Conservation (phyloP, 2,888 invertebrate genomes). For the Nomada hirtipes region DNA sequence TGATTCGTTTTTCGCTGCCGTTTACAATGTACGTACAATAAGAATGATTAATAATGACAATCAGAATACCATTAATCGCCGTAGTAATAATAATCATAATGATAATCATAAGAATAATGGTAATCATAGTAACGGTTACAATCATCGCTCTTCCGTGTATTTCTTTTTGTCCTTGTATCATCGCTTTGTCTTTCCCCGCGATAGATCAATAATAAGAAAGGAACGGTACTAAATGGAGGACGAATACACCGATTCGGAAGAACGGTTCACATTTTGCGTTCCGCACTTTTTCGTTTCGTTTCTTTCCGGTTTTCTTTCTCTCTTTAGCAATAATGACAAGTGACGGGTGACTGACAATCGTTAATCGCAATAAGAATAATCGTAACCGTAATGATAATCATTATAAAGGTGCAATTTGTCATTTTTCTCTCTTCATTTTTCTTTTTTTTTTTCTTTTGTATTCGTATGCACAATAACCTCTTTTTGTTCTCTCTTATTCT, state of each 20-base stretch:
- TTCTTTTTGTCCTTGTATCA: not conserved
- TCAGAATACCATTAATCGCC: slow-evolving; percentile 75
- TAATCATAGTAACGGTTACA: slow-evolving; percentile 49
- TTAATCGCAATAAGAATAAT: slow-evolving; percentile 81
- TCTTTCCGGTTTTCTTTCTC: not conserved
- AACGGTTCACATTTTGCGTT: slow-evolving; percentile 49
- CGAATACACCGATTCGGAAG: slow-evolving; percentile 69
- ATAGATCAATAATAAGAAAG: slow-evolving; percentile 46
- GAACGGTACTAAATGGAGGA: slow-evolving; percentile 38
- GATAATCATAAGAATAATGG: slow-evolving; percentile 59
- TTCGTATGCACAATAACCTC: slow-evolving; percentile 83
- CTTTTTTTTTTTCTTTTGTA: slow-evolving; percentile 57
- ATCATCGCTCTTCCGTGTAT: slow-evolving; percentile 41
- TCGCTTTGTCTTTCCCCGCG: not conserved
- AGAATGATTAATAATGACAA: slow-evolving; percentile 76
- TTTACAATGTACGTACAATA: slow-evolving; percentile 81
- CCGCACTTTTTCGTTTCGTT: not conserved
- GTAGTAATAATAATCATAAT: slow-evolving; percentile 78
- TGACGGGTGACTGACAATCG: slow-evolving; percentile 80
- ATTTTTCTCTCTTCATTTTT: slow-evolving; percentile 58
- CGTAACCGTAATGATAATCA: slow-evolving; percentile 82
- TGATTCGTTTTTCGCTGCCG: slow-evolving; percentile 81
- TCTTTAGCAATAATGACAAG: slow-evolving; percentile 70
- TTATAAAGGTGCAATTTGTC: slow-evolving; percentile 80
- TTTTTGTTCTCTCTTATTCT: slow-evolving; percentile 73